phyloP scores from a whole-genome alignment of 2,888 invertebrate species.

The Atethmia centrago region DNA sequence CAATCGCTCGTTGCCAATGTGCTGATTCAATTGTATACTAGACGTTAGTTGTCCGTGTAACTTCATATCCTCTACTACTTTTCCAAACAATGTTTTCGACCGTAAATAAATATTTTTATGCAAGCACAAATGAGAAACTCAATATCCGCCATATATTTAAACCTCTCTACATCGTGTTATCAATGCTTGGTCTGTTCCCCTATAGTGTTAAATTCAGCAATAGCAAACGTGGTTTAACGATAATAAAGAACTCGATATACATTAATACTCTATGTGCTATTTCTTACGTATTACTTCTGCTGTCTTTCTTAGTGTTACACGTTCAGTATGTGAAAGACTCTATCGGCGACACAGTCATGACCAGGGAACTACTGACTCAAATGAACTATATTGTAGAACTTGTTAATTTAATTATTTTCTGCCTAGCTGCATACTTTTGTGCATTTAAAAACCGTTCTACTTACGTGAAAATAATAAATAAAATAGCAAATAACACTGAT shows the following conservation, averaged over 20 bases:
- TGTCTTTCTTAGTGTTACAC: constrained; percentile 74
- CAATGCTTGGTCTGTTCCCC: constrained; percentile 74
- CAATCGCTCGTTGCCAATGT: constrained; percentile 42
- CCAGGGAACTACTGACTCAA: constrained; percentile 76
- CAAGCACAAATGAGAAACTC: constrained; percentile 33
- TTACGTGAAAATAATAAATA: constrained; percentile 79
- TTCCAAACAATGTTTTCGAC: constrained; percentile 61
- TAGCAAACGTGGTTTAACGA: constrained; percentile 64
- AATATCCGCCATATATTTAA: constrained; percentile 68
- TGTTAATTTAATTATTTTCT: constrained; percentile 68
- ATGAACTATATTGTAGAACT: constrained; percentile 82
- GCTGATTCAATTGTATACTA: constrained; percentile 38
- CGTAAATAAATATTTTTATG: constrained; percentile 58
- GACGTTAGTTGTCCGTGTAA: constrained; percentile 18
- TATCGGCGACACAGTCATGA: constrained; percentile 70
- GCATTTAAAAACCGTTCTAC: constrained; percentile 74
- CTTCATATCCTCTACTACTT: background rate
- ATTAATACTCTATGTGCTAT: constrained; percentile 76
- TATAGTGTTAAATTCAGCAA: constrained; percentile 71
- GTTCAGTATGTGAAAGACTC: constrained; percentile 70
- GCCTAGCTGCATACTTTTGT: constrained; percentile 73
- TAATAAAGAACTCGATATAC: constrained; percentile 77
- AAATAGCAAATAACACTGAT: constrained; percentile 71
- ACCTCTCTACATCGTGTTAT: constrained; percentile 72
- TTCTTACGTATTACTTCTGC: constrained; percentile 68